Evolutionary conservation across 2,888 invertebrate species (phyloP).

Genomic region (Chloromyia formosa): DNA sequence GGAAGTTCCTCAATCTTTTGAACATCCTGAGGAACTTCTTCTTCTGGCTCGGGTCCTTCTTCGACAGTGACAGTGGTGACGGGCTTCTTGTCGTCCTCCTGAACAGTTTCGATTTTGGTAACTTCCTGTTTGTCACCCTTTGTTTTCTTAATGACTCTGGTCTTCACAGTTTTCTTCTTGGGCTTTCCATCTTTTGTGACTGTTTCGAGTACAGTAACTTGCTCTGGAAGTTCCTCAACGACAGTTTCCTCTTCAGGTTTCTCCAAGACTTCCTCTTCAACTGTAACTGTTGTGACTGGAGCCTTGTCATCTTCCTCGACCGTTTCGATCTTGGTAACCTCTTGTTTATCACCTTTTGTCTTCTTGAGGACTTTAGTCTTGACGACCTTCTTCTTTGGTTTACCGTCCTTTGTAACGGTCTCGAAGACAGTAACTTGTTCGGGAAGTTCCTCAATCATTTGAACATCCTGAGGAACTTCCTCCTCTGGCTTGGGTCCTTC

Average conservation of each 20-base stretch:
- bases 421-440: conserved; percentile 46
- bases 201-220: conserved; percentile 51
- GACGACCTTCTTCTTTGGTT: conserved; percentile 54
- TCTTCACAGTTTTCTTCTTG: conserved; percentile 53
- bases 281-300: conserved; percentile 57
- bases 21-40: conserved; percentile 49
- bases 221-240: conserved; percentile 53
- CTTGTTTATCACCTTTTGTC: conserved; percentile 53
- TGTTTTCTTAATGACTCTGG: conserved; percentile 51
- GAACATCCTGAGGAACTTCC: no score
- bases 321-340: conserved; percentile 60
- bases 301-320: conserved; percentile 59
- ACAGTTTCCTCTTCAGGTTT: conserved; percentile 52
- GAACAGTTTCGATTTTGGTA: conserved; percentile 58
- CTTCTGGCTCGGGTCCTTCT: no score
- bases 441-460: conserved; percentile 48
- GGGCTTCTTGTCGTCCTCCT: conserved; percentile 57
- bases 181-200: conserved; percentile 52
- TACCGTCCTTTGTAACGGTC: conserved; percentile 43
- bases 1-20: conserved; percentile 55
- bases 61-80: conserved; percentile 55
- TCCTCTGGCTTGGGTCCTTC: conserved; percentile 53
- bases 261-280: conserved; percentile 56
- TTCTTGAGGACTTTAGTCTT: conserved; percentile 59
- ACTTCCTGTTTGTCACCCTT: conserved; percentile 55